Base-by-base conservation (phyloP, 2,888 invertebrate genomes). In the Branchipolynoe longqiensis region DNA sequence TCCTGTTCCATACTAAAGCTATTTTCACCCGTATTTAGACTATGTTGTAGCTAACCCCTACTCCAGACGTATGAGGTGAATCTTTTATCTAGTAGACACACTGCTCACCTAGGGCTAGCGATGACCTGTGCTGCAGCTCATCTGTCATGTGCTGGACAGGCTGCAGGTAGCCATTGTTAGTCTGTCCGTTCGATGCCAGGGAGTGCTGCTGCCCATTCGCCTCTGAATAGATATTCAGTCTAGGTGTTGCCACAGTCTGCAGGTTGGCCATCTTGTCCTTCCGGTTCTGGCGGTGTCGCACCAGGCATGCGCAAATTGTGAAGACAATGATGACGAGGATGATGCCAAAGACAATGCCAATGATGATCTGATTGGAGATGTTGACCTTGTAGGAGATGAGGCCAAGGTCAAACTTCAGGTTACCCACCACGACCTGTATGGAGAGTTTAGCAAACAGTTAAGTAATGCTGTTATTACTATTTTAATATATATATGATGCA, bases 171-270 rank as follows among this genome's bases (percentile, higher is more conserved):
- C 69, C 69, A 62, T 62, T 62, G 62, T 31, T 25, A 14, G 31
- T 62, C 28, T 31, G 62, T 48, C 48, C 48, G 8, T 48, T 48
- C n/a, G 12, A 1, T 1, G 28, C 28, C 31, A 25, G 62, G 3
- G 18, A 2, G 28, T 31, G 6, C 3, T 3, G 6, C 2, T 3
- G 12, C 6, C 25, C 1, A 2, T 4, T n/a, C 8, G 36, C n/a
- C 33, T 69, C 48, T 14, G 78, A 48, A 48, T 78, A 78, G 54
- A 78, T 78, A 48, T 78, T 78, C 25, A 48, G 78, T 28, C 48
- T 1, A 1, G 1, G 73, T 4, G 25, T 25, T 12, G 41, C 48
- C 14, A 25, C 25, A 25, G n/a, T 48, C 54, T 48, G 48, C 28
- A 78, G 31, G 41, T 78, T 40, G 28, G 54, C 78, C n/a, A 2